Percentiles rank a stretch among this genome's conserved stretches.
Conservation (phyloP, 1,140 invertebrate genomes). For the Condylostylus longicornis region DNA sequence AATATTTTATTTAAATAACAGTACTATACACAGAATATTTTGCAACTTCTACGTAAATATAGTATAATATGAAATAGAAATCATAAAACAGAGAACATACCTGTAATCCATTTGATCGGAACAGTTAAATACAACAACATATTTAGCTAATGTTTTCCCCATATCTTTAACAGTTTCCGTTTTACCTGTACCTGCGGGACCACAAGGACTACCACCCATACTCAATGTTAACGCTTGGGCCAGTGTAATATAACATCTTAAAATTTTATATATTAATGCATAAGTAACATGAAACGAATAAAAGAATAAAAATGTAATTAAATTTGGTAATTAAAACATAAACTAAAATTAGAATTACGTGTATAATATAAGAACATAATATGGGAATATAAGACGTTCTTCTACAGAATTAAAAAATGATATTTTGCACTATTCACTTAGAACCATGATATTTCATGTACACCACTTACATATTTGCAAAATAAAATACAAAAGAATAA, state of each 20-base stretch:
- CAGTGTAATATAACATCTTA: conserved; percentile 88
- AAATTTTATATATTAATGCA: no score
- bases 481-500: no score
- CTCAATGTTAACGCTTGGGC: conserved; percentile 91
- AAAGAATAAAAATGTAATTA: no score
- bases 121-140: conserved; percentile 96
- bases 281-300: no score
- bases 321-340: no score
- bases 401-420: not conserved
- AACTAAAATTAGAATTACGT: no score
- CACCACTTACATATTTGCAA: no score
- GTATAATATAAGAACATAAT: not conserved
- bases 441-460: no score
- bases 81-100: conserved; percentile 29
- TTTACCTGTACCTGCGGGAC: conserved; percentile 90
- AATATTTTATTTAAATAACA: no score
- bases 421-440: no score
- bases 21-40: not conserved
- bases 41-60: not conserved
- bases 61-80: not conserved
- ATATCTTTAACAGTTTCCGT: conserved; percentile 96
- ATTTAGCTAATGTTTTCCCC: conserved; percentile 94
- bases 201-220: conserved; percentile 91
- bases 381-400: not conserved
- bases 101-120: conserved; percentile 98